Base-by-base conservation (phyloP, 2,888 invertebrate genomes). In the Yponomeuta sedellus region DNA sequence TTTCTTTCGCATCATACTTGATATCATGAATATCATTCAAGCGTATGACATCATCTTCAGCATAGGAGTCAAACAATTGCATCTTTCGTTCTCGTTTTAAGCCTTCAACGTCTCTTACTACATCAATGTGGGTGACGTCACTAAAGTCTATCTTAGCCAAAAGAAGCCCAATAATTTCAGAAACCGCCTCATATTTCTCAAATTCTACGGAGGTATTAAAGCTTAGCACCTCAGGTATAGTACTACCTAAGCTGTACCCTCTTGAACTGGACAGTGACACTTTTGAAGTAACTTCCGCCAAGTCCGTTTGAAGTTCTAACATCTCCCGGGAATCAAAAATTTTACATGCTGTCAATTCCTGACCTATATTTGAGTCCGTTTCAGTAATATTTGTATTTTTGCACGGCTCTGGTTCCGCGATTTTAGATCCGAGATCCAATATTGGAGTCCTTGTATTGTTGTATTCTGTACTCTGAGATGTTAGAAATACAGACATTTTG, bases 171-270 rank as follows among this genome's bases (percentile, higher is more conserved):
- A 91, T 68, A 6, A 90, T 69, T 64, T 90, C 89, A 0, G 83
- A 71, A 10, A 88, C 77, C 0, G 75, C 68, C 77, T 91, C 91
- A 52, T 82, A 78, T 71, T 85, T 88, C 69, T 91, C 91, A 68
- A 91, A 91, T 71, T 91, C 91, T 5, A 71, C 79, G 1, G 85
- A 88, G 0, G 91, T 89, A 77, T 91, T 81, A 19, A 86, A 80
- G 67, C 90, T 89, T 28, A 67, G 64, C 0, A 72, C 67, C n/a
- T 79, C 82, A 52, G 68, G 68, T 12, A 75, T 74, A 1, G 81
- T 81, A 71, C 79, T 83, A 0, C 75, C 64, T n/a, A 76, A 72
- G 69, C 81, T 86, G 67, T 77, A 75, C 40, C 75, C 68, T 10
- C 22, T 22, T n/a, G 16, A 52, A 52, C 44, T 52, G 2, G 28